A percentile compares a stretch with the other conserved stretches of the same genome.
phyloP scores from a whole-genome alignment of 1,140 invertebrate genomes.

The Chelonus insularis region DNA sequence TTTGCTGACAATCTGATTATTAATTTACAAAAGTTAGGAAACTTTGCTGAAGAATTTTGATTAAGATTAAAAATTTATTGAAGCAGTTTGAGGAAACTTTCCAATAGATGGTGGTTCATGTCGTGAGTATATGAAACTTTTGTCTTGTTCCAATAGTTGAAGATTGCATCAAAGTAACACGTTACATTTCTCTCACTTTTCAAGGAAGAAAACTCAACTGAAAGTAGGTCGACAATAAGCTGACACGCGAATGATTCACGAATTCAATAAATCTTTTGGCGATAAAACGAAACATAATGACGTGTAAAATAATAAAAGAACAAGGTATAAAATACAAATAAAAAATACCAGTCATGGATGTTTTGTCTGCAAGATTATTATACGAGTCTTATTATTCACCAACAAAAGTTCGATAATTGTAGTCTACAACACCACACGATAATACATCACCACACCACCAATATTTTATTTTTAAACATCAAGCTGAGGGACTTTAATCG shows the following conservation, averaged over 20 bases:
- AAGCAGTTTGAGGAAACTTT: slow-evolving; percentile 3
- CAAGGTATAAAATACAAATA: no score
- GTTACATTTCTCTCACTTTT: not conserved
- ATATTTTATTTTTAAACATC: no score
- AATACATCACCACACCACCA: no score
- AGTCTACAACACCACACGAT: no score
- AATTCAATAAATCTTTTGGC: slow-evolving; percentile 10
- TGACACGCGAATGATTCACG: slow-evolving; percentile 11
- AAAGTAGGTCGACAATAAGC: slow-evolving; percentile 7
- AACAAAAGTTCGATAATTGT: no score
- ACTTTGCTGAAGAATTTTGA: not conserved
- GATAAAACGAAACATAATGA: not conserved
- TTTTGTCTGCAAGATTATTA: no score
- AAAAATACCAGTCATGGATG: no score
- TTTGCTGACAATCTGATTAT: no score
- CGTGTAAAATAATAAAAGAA: not conserved
- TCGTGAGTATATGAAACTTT: not conserved
- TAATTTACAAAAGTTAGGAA: no score
- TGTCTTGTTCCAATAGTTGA: not conserved
- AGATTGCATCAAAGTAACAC: slow-evolving; percentile 1
- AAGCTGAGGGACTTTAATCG: no score
- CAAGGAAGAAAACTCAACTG: not conserved
- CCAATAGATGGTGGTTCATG: not conserved
- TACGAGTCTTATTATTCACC: no score
- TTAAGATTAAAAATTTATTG: not conserved